phyloP scores from a whole-genome alignment of 2,888 invertebrate species.

The Priocnemis perturbator region DNA sequence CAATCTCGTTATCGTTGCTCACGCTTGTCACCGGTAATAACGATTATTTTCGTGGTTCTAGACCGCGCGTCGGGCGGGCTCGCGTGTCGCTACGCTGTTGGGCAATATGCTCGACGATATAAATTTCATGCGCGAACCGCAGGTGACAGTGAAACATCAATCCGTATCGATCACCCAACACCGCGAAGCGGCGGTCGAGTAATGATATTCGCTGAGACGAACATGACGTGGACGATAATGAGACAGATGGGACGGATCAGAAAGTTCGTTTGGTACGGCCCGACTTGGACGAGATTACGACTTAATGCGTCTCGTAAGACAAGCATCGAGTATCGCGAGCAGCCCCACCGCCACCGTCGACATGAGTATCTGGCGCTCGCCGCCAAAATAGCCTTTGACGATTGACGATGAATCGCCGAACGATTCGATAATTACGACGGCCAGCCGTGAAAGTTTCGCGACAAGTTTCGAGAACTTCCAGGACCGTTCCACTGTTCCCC shows the following conservation, averaged over 20 bases:
- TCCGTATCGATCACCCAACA: constrained; percentile 22
- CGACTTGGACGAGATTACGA: too few relatives aligned
- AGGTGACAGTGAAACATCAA: constrained; percentile 35
- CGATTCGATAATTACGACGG: constrained; percentile 51
- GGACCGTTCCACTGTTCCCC: constrained; percentile 8
- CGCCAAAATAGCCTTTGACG: background rate
- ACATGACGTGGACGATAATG: constrained; percentile 30
- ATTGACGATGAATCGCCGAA: constrained; percentile 31
- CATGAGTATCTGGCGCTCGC: too few relatives aligned
- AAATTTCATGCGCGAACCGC: constrained; percentile 41
- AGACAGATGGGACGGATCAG: constrained; percentile 42
- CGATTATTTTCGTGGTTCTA: constrained; percentile 52
- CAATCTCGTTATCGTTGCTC: constrained; percentile 56
- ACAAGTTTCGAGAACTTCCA: constrained; percentile 26
- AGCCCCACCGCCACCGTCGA: too few relatives aligned
- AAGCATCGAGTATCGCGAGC: too few relatives aligned
- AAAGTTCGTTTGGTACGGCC: too few relatives aligned
- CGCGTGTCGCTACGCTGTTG: constrained; percentile 15
- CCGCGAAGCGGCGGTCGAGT: constrained; percentile 14
- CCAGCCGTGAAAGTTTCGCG: constrained; percentile 43
- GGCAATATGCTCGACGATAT: constrained; percentile 33
- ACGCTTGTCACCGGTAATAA: constrained; percentile 58
- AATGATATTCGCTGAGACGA: constrained; percentile 38
- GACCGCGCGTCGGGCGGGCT: constrained; percentile 8
- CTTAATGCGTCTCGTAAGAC: too few relatives aligned